phyloP scores from a whole-genome alignment of 2,888 invertebrate species.

The Athrips mouffetella region DNA sequence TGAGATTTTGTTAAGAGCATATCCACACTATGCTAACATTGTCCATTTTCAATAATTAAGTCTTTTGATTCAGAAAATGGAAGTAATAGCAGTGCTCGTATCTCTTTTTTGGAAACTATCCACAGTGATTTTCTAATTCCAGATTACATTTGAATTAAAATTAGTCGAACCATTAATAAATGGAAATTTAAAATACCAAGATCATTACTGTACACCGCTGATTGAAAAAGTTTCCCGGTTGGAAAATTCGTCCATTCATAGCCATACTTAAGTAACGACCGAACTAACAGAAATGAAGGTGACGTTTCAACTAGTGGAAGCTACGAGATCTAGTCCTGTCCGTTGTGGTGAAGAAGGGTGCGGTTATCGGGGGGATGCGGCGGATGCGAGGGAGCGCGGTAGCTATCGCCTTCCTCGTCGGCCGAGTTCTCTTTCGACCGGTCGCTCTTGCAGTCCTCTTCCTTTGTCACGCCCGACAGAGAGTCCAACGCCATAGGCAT shows the following conservation, averaged over 20 bases:
- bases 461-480: constrained; percentile 72
- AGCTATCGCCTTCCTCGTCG: constrained; percentile 75
- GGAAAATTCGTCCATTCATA: background rate
- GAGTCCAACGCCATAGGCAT: constrained; percentile 78
- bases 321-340: constrained; percentile 81
- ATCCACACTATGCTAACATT: constrained; percentile 9
- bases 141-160: constrained; percentile 1
- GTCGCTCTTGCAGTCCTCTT: constrained; percentile 82
- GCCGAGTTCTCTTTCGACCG: constrained; percentile 80
- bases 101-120: background rate
- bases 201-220: background rate
- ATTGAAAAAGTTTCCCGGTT: background rate
- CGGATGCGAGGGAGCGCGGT: constrained; percentile 74
- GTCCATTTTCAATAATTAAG: background rate
- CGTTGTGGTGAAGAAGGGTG: constrained; percentile 86
- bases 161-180: background rate
- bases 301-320: constrained; percentile 27
- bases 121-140: constrained; percentile 6
- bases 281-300: constrained; percentile 24
- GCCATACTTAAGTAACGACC: background rate
- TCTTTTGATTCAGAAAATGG: background rate
- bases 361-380: constrained; percentile 80
- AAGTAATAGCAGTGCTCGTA: background rate
- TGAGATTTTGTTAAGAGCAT: constrained; percentile 3
- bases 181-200: background rate